Base-by-base conservation (phyloP, 2,797 vertebrate genomes). In the Ara ararauna region DNA sequence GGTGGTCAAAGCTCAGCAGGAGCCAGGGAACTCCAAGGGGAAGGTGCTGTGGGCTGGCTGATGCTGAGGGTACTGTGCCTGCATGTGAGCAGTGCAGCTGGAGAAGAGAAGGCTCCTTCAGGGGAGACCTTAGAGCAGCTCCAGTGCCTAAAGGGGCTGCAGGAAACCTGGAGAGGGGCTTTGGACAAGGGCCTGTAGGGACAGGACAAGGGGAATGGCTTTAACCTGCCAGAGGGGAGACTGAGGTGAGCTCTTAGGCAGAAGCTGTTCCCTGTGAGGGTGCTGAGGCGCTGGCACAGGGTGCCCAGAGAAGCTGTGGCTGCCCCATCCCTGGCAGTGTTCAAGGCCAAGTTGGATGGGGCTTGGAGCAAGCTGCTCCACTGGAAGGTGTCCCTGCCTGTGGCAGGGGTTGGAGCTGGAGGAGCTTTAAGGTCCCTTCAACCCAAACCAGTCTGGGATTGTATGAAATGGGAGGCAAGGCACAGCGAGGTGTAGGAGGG, bases 401-500 rank as follows among this genome's bases (percentile, higher is more conserved):
- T 44, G 18, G 18, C 42, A 44, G 18, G 13, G 42, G 42, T 19
- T 44, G 53, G 30, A 21, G 0, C 53, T 54, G 53, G 32, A 56
- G 0, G 53, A n/a, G 53, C 54, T 34, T 56, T 56, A 15, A 34
- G 21, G 13, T n/a, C 32, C 21, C 9, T 58, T 23, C 32, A 23
- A 23, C 9, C 9, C 21, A 34, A 34, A 58, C 54, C 54, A 34
- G 6, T 3, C 21, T 34, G 32, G 21, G 54, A 34, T 58, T 58
- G 13, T 58, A 58, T 34, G 32, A 58, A 60, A 42, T 8, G 23
- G 51, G 38, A 58, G 47, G 44, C 2, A 4, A 36, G 34, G 30
- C 7, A 11, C 2, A 4, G 54, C 1, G 13, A 70, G 38, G 23
- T 1, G 1, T 7, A 13, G 68, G 58, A 72, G 19, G 29, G 30